Conservation (phyloP, 2,113 vertebrate genomes). For the Falco punctatus region DNA sequence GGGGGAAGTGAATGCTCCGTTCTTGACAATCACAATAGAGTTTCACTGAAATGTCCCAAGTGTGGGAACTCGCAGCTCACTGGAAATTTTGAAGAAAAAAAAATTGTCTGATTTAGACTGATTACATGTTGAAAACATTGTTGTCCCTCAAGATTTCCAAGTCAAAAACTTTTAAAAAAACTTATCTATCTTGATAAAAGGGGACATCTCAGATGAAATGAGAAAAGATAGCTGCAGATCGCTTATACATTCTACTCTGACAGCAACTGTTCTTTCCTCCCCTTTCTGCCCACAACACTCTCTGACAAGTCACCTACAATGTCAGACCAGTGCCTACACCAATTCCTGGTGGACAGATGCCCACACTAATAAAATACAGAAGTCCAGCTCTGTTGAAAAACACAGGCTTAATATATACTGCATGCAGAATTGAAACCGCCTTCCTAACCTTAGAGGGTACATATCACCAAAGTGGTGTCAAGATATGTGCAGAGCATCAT, state of each 20-base stretch:
- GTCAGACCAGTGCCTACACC: not conserved
- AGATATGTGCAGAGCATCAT: not conserved
- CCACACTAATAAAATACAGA: not conserved
- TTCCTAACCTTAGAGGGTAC: not conserved
- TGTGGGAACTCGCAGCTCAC: not conserved
- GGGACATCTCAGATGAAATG: not conserved
- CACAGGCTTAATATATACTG: not conserved
- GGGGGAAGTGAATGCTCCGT: not conserved
- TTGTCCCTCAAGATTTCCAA: not conserved
- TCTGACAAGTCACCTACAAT: not conserved
- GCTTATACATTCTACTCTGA: not conserved
- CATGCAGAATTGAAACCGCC: not conserved
- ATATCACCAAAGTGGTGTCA: not conserved
- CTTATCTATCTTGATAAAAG: not conserved
- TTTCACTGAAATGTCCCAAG: not conserved
- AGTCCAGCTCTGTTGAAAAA: not conserved
- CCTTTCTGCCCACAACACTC: not conserved
- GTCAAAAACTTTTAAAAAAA: not conserved
- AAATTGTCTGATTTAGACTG: not conserved
- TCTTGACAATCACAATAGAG: not conserved
- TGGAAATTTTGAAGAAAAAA: not conserved
- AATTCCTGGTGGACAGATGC: not conserved
- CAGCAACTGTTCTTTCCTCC: not conserved
- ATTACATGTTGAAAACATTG: not conserved
- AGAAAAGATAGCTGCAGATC: not conserved